Percentiles rank a stretch among this genome's conserved stretches.
phyloP scores from a whole-genome alignment of 2,797 vertebrate species.

The Onychomys torridus region DNA sequence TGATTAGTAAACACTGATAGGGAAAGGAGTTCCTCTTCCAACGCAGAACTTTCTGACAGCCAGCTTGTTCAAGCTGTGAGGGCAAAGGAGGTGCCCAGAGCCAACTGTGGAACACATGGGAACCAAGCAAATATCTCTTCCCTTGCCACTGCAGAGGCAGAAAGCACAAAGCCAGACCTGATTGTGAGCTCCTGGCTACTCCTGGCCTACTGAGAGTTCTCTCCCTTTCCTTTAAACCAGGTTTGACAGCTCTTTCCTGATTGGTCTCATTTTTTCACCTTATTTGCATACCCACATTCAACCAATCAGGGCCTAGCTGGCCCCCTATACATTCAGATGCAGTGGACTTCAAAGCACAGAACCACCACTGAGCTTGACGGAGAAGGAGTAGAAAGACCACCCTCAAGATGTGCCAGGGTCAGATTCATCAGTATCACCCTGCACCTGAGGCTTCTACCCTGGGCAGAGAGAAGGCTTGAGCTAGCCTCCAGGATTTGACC shows the following conservation, averaged over 20 bases:
- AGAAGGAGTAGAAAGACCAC: not conserved
- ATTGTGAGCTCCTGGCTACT: not conserved
- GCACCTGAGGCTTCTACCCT: not conserved
- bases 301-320: not conserved
- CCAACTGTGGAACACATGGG: not conserved
- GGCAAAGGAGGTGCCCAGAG: not conserved
- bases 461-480: not conserved
- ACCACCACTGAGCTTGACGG: not conserved
- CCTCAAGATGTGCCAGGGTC: not conserved
- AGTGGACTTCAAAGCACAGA: not conserved
- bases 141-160: not conserved
- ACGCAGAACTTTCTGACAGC: not conserved
- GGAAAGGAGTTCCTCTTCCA: not conserved
- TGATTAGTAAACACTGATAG: not conserved
- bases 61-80: not conserved
- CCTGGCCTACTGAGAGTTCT: not conserved
- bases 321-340: not conserved
- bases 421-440: not conserved
- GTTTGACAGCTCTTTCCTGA: not conserved
- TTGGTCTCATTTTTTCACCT: not conserved
- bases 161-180: not conserved
- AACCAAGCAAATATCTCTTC: not conserved
- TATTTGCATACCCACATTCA: not conserved
- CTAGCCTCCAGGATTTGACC: not conserved
- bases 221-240: not conserved